phyloP scores from a whole-genome alignment of 2,113 vertebrate species.

The Pantherophis guttatus region DNA sequence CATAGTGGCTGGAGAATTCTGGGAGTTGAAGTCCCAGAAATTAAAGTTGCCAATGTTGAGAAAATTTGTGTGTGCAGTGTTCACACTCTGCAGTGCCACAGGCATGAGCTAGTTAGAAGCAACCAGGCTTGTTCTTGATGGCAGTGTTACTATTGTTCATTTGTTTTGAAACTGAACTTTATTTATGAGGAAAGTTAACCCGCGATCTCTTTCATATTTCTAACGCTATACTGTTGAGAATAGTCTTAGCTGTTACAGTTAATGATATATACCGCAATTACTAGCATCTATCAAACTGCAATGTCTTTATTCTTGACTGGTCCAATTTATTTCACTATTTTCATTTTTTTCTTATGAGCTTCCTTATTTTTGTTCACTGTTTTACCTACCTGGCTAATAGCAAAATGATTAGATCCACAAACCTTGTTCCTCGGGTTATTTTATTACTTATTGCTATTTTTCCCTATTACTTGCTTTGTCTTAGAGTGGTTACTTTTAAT shows the following conservation, averaged over 20 bases:
- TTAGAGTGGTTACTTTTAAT: conserved; percentile 52
- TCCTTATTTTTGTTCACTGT: neutral
- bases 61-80: neutral
- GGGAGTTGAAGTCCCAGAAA: neutral
- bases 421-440: neutral
- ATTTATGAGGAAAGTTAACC: neutral
- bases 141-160: neutral
- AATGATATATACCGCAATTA: neutral
- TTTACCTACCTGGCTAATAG: conserved; percentile 9
- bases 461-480: conserved; percentile 40
- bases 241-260: neutral
- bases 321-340: neutral
- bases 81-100: neutral
- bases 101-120: neutral
- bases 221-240: neutral
- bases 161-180: neutral
- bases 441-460: conserved; percentile 39
- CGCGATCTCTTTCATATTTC: neutral
- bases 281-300: too few relatives aligned
- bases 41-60: neutral
- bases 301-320: neutral
- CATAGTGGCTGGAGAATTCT: neutral
- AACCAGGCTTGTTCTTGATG: neutral
- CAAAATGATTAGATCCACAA: neutral
- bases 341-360: neutral